Conservation (phyloP, 2,797 vertebrate species). For the Anableps anableps region DNA sequence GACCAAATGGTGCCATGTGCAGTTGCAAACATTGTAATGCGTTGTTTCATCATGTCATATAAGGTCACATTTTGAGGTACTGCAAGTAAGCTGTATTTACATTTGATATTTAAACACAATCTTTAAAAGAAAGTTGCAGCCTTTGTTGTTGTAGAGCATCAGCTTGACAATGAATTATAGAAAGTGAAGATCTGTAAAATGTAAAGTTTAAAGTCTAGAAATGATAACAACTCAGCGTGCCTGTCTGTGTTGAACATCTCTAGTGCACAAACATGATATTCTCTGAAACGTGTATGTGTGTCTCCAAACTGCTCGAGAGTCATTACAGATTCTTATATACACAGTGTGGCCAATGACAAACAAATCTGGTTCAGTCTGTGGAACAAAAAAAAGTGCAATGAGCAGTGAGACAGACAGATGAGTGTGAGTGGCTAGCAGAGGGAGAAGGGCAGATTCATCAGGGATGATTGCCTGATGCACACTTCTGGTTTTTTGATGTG, state of each 20-base stretch:
- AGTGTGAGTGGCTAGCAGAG: slow-evolving; percentile 76
- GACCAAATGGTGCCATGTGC: not conserved
- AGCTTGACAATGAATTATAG: slow-evolving; percentile 35
- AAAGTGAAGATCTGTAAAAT: slow-evolving; percentile 25
- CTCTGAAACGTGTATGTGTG: slow-evolving; percentile 37
- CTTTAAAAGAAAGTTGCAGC: slow-evolving; percentile 15
- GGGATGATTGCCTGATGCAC: slow-evolving; percentile 79
- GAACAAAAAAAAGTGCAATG: slow-evolving; percentile 59
- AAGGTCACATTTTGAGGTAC: not conserved
- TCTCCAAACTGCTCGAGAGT: slow-evolving; percentile 65
- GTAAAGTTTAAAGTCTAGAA: not conserved
- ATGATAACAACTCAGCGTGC: not conserved
- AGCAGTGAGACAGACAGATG: slow-evolving; percentile 73
- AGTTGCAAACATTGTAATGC: not conserved
- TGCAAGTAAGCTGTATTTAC: not conserved
- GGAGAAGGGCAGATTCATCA: slow-evolving; percentile 81
- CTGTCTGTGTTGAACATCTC: slow-evolving; percentile 7
- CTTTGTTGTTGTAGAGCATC: not conserved
- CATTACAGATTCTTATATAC: slow-evolving; percentile 69
- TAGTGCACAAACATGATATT: slow-evolving; percentile 14
- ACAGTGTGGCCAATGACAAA: slow-evolving; percentile 60
- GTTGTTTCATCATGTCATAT: not conserved
- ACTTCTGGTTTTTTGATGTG: slow-evolving; percentile 77
- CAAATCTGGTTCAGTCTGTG: slow-evolving; percentile 65
- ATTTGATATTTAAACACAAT: slow-evolving; percentile 25